Conservation (phyloP, 1,140 invertebrate genomes). For the Samia ricini region DNA sequence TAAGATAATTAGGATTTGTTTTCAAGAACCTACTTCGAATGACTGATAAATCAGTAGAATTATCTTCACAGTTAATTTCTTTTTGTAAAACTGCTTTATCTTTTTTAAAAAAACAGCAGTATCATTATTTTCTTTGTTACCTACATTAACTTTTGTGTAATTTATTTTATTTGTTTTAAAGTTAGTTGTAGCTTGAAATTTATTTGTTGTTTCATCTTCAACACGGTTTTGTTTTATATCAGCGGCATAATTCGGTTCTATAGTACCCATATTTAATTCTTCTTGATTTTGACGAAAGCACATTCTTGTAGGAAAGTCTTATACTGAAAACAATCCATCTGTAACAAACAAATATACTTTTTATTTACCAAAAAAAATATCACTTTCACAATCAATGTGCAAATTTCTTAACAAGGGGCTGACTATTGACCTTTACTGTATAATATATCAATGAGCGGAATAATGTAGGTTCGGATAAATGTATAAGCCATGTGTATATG, state of each 20-base stretch:
- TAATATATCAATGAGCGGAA: no score
- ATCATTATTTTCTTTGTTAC: conserved; percentile 15
- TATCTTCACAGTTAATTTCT: not conserved
- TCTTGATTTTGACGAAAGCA: not conserved
- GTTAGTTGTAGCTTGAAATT: not conserved
- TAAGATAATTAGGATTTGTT: conserved; percentile 9
- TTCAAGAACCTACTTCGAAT: not conserved
- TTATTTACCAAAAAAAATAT: no score
- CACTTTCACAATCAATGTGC: no score
- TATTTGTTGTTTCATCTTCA: not conserved
- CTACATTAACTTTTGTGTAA: not conserved
- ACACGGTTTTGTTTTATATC: not conserved
- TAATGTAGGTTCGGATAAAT: no score
- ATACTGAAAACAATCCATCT: not conserved
- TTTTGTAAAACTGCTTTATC: not conserved
- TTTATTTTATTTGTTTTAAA: not conserved
- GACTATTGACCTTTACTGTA: no score
- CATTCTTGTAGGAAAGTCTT: not conserved
- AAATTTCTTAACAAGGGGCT: no score
- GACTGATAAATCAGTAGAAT: not conserved
- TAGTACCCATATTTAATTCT: not conserved
- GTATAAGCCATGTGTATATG: no score
- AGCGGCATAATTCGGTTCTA: not conserved
- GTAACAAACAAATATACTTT: conserved; percentile 3
- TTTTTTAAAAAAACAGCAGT: not conserved